Conservation (phyloP, 2,797 vertebrate species). For the Sphenopsis melanotis region DNA sequence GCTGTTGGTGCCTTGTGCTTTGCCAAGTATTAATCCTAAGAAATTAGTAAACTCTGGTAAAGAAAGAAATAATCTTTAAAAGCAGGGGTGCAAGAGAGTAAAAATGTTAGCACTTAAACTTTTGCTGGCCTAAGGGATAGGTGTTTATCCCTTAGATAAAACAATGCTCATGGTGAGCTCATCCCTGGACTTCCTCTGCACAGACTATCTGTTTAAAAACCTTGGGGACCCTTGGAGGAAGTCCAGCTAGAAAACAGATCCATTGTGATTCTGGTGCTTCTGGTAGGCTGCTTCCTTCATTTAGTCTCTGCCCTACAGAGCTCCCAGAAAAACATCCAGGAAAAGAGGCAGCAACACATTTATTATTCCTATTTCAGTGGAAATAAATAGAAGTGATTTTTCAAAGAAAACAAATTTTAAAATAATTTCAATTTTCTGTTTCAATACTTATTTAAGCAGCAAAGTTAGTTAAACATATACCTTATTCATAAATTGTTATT, state of each 20-base stretch:
- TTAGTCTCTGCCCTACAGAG: background rate
- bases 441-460: background rate
- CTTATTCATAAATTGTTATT: background rate
- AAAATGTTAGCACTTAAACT: background rate
- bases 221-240: slow-evolving; percentile 49
- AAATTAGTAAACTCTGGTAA: background rate
- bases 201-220: slow-evolving; percentile 45
- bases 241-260: slow-evolving; percentile 39
- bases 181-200: slow-evolving; percentile 54
- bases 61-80: background rate
- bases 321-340: background rate
- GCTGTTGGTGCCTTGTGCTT: background rate
- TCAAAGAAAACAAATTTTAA: background rate
- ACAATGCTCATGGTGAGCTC: slow-evolving; percentile 45
- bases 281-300: slow-evolving; percentile 18
- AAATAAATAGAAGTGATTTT: background rate
- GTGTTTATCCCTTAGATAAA: slow-evolving; percentile 25
- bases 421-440: background rate
- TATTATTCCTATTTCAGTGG: background rate
- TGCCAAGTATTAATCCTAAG: background rate
- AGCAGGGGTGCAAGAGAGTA: background rate
- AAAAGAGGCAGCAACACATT: background rate
- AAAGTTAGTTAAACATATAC: background rate
- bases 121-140: background rate
- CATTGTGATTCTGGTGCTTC: slow-evolving; percentile 17